phyloP scores from a whole-genome alignment of 2,113 vertebrate genomes.

The Xiphorhynchus elegans region DNA sequence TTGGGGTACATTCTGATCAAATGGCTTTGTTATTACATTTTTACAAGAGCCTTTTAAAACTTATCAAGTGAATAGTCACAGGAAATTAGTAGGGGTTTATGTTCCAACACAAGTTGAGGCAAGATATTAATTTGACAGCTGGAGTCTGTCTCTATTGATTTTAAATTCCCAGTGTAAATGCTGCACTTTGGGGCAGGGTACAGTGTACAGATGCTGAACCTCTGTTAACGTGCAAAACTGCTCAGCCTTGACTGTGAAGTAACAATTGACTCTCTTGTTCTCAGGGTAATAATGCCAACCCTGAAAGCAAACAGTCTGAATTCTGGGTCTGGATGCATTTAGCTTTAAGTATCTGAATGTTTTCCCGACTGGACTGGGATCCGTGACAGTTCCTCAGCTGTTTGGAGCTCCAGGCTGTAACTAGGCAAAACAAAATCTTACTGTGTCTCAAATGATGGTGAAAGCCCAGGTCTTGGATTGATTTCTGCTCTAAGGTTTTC shows the following conservation, averaged over 20 bases:
- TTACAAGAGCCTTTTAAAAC: neutral
- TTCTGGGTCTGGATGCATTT: neutral
- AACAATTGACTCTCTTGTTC: neutral
- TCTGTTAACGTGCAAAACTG: neutral
- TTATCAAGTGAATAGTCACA: neutral
- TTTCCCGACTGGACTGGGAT: neutral
- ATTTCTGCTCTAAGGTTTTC: neutral
- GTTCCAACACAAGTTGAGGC: neutral
- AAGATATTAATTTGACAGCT: constrained; percentile 12
- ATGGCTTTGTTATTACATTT: neutral
- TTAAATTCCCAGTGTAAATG: neutral
- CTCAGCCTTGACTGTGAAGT: neutral
- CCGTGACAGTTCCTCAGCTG: neutral
- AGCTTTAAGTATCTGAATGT: neutral
- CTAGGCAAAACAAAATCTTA: neutral
- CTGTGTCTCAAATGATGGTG: neutral
- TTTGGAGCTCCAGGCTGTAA: neutral
- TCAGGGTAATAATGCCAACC: neutral
- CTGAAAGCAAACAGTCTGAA: neutral
- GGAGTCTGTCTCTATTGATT: neutral
- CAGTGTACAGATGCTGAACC: neutral
- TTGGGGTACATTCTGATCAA: accelerated
- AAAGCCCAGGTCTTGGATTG: neutral
- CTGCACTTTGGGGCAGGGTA: neutral
- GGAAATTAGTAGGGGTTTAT: neutral